Evolutionary conservation across 2,888 invertebrate genomes (phyloP), one percentile per base, ranked within the genome.

Genomic region (Dasypolia templi): DNA sequence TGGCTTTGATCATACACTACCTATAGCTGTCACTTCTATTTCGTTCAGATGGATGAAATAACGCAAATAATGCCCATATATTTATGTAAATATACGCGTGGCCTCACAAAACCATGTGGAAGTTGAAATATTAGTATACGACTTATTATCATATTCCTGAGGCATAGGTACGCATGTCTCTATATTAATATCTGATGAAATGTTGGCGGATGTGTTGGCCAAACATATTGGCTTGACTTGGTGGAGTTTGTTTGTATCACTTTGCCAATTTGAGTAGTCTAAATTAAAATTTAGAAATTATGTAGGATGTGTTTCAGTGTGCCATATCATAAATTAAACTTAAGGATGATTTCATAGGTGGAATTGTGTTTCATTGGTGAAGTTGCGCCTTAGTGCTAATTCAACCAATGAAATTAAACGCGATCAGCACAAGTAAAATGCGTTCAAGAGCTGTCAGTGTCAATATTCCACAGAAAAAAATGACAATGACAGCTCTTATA

Each of bases 81-180:
- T 84, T 70, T 72, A 72, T 69, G 58, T 72, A 59, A 51, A 76
- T 61, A 62, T 35, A 59, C 59, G 65, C 64, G 71, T 66, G 79
- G 71, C 56, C 71, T 75, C 63, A 75, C 75, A 79, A 73, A 75
- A 72, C 83, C 82, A 32, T 72, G 68, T 69, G 82, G 68, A 82
- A 66, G 83, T 82, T 83, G 83, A 85, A 79, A 85, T 83, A 83
- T 83, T 83, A 82, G 69, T 72, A 78, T 71, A 85, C 63, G 78
- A 73, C 74, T 68, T 72, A 80, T 76, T 76, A 78, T 70, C 81
- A 87, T 83, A 81, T 82, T 79, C 67, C 56, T 81, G 51, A 69
- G 72, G 76, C 75, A 76, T 71, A 73, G 69, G 70, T 76, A 63
- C 65, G 82, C 82, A 51, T 76, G 76, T 76, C 81, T 75, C 64